A percentile compares a stretch with the other conserved stretches of the same genome.
These are phyloP conservation scores for Aix galericulata DNA, from an alignment of 2,113 vertebrate species.

Conservation along the genomic window DNA sequence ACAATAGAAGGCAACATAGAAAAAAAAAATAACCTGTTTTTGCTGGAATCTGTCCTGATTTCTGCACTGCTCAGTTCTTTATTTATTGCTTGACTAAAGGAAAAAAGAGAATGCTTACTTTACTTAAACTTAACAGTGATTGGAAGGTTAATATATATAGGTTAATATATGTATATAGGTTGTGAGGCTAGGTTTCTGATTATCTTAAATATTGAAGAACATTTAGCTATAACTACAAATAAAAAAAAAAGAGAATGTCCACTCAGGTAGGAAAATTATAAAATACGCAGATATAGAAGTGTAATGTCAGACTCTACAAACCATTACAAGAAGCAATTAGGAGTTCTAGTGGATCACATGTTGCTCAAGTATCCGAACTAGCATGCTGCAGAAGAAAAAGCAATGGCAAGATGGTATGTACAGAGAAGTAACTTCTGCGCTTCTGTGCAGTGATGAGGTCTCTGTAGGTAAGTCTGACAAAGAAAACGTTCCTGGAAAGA, in stretches of 20 bases:
- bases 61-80: background rate
- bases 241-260: background rate
- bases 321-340: background rate
- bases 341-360: background rate
- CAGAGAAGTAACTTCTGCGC: background rate
- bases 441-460: background rate
- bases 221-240: background rate
- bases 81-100: background rate
- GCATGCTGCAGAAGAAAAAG: background rate
- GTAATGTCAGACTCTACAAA: background rate
- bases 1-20: accelerated
- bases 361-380: background rate
- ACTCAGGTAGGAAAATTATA: background rate
- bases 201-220: background rate
- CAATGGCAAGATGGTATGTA: background rate
- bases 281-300: background rate
- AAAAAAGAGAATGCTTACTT: background rate
- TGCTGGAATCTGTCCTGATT: background rate
- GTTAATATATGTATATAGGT: background rate
- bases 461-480: background rate
- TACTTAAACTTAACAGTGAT: background rate
- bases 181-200: background rate
- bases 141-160: background rate
- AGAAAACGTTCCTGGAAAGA: background rate
- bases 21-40: background rate